These are phyloP conservation scores for Calephelis virginiensis DNA, from an alignment of 1,140 invertebrate genomes.

Conservation along the genomic window DNA sequence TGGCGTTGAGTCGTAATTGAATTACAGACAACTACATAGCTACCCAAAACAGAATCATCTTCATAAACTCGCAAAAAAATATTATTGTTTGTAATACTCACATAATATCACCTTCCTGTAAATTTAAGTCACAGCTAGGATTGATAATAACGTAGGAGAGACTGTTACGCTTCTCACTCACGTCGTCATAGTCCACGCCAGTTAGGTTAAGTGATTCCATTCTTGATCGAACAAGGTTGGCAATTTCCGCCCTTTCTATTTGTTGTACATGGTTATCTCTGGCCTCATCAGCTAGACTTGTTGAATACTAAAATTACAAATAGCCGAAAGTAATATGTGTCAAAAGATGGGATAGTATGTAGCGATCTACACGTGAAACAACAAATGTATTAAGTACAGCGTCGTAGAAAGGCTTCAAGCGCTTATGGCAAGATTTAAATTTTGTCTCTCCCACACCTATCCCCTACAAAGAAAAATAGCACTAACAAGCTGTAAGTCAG, in stretches of 20 bases:
- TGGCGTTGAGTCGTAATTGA: too few relatives aligned
- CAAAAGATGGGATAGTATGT: background rate
- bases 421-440: too few relatives aligned
- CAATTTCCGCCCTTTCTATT: constrained; percentile 96
- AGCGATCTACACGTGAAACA: constrained; percentile 5
- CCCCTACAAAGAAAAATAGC: too few relatives aligned
- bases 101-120: constrained; percentile 98
- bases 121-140: constrained; percentile 96
- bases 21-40: too few relatives aligned
- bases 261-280: constrained; percentile 92
- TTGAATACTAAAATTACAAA: constrained; percentile 83
- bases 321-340: constrained; percentile 15
- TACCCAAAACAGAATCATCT: too few relatives aligned
- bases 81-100: constrained; percentile 68
- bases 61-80: too few relatives aligned
- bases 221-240: constrained; percentile 93
- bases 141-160: constrained; percentile 99
- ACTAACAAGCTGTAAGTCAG: too few relatives aligned
- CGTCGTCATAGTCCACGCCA: constrained; percentile 93
- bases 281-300: constrained; percentile 89
- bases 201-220: constrained; percentile 96
- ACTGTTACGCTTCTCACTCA: constrained; percentile 93
- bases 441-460: too few relatives aligned
- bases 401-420: too few relatives aligned
- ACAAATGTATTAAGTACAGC: background rate